Evolutionary conservation across 2,888 invertebrate genomes (phyloP), one percentile per base, ranked within the genome.

Genomic region (Minunthozetes semirufus): DNA sequence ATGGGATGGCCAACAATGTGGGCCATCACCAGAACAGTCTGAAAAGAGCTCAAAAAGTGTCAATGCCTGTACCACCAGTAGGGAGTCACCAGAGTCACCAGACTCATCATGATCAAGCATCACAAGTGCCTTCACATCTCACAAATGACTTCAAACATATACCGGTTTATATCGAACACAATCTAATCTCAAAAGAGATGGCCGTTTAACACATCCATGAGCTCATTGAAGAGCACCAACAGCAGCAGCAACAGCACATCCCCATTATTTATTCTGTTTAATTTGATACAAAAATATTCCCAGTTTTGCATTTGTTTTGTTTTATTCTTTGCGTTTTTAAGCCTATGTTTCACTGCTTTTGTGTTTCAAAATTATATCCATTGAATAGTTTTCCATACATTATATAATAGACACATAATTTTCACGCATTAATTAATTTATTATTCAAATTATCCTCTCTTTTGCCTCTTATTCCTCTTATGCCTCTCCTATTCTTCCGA

Each of bases 91-190:
- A n/a, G n/a, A n/a, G n/a, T n/a, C n/a, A n/a, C n/a, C n/a, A n/a
- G n/a, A 22, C 27, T 13, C 29, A 61, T 13, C 66, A 66, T 6
- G 66, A 66, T 66, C 66, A 38, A 38, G n/a, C 66, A 42, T 33
- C 66, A 11, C 66, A 66, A 66, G 66, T 66, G 66, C 66, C 66
- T 66, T 66, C 42, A 33, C 66, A n/a, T 42, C 8, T 66, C 13
- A 19, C 38, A 4, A 66, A 66, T 29, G 38, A 66, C 33, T 19
- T 3, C 38, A 66, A 66, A 66, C 66, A 19, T 11, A 66, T 66
- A 17, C 66, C 66, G 1, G 66, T 66, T 38, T 66, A 66, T 38
- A 66, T 66, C 66, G 66, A 66, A 38, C 66, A 66, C 29, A 66
- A 66, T 29, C 29, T 42, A 19, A 9, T 19, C 19, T 25, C 66